phyloP scores from a whole-genome alignment of 2,888 invertebrate genomes.

The Drosophila quinaria region DNA sequence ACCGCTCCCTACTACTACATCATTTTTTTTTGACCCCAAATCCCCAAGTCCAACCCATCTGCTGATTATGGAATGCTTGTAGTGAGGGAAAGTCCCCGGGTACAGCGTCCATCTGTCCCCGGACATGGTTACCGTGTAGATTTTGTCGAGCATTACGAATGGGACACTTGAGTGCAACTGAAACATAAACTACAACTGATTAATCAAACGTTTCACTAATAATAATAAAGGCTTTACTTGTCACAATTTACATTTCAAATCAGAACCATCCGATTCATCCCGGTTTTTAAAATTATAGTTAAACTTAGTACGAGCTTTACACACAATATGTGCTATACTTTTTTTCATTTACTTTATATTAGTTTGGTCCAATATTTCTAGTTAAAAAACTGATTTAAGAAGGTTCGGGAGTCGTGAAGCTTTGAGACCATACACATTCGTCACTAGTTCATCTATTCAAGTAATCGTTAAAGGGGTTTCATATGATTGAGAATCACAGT shows the following conservation, averaged over 20 bases:
- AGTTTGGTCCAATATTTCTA: background rate
- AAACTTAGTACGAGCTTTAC: background rate
- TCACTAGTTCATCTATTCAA: too few relatives aligned
- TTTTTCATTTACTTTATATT: background rate
- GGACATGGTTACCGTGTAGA: background rate
- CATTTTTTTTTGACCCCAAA: slow-evolving; percentile 7
- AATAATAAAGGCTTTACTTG: slow-evolving; percentile 3
- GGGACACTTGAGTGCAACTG: background rate
- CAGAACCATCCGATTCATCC: background rate
- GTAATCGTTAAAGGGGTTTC: too few relatives aligned
- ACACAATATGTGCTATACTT: too few relatives aligned
- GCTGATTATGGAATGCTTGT: slow-evolving; percentile 36
- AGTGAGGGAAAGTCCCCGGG: slow-evolving; percentile 32
- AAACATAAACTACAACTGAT: background rate
- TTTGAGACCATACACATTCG: too few relatives aligned
- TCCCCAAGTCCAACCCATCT: slow-evolving; percentile 14
- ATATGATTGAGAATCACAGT: too few relatives aligned
- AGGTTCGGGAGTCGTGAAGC: too few relatives aligned
- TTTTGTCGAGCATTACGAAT: background rate
- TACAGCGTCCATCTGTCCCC: slow-evolving; percentile 18
- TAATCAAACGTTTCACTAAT: slow-evolving; percentile 8
- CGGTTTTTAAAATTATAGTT: background rate
- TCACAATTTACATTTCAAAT: background rate
- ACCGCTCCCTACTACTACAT: background rate
- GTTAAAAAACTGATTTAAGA: background rate